phyloP scores from a whole-genome alignment of 2,797 vertebrate species.

The Craterocephalus amniculus region DNA sequence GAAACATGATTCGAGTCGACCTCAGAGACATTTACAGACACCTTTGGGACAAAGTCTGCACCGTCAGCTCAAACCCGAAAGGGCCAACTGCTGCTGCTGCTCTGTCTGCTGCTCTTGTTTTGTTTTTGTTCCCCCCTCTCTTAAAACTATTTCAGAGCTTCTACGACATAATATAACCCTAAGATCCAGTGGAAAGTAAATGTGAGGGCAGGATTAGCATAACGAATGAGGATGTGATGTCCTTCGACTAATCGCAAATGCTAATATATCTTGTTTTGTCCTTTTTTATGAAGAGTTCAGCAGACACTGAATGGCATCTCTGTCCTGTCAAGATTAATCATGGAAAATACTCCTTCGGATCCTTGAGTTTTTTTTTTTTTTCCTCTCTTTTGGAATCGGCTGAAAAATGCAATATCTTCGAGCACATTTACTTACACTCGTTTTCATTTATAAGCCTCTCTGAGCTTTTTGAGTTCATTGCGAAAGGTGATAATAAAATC shows the following conservation, averaged over 20 bases:
- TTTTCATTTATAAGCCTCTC: constrained; percentile 19
- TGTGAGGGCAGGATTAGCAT: constrained; percentile 73
- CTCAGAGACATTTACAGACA: constrained; percentile 63
- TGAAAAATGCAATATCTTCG: constrained; percentile 5
- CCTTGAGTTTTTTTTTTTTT: constrained; percentile 3
- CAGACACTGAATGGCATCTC: constrained; percentile 62
- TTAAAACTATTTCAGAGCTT: constrained; percentile 43
- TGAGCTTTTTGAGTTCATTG: constrained; percentile 5
- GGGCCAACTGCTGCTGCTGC: constrained; percentile 33
- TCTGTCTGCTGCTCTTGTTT: not conserved
- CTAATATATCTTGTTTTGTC: constrained; percentile 77
- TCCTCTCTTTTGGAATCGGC: constrained; percentile 3
- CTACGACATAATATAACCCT: constrained; percentile 32
- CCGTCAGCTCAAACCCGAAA: constrained; percentile 39
- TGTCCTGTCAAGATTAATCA: constrained; percentile 66
- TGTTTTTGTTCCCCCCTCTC: too few relatives aligned
- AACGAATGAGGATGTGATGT: constrained; percentile 67
- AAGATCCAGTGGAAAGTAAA: constrained; percentile 56
- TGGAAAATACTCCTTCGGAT: constrained; percentile 45
- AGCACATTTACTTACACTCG: constrained; percentile 9
- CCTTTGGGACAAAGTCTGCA: constrained; percentile 60
- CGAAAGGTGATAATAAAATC: constrained; percentile 16
- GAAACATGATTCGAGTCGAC: constrained; percentile 68
- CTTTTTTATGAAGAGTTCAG: constrained; percentile 58
- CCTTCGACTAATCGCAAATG: constrained; percentile 79